Base-by-base conservation (phyloP, 2,113 vertebrate genomes). In the Embiotoca jacksoni region DNA sequence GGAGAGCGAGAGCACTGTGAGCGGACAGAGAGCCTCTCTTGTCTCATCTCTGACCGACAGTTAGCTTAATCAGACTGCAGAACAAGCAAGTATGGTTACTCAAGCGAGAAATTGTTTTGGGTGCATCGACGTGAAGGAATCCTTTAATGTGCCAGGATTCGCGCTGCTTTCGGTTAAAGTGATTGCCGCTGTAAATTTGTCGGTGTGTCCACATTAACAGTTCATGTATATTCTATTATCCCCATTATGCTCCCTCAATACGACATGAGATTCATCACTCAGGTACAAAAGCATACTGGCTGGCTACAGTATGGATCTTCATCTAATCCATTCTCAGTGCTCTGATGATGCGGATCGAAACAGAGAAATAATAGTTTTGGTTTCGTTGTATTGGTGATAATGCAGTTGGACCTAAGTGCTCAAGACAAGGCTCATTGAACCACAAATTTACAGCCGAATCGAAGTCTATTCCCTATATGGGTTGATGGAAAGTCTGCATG, bases 81-180 rank as follows among this genome's bases (percentile, higher is more conserved):
- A 84, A 91, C 76, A 86, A 91, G 82, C 75, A 80, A 80, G 76
- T 82, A 78, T 15, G 83, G 41, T 76, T 84, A 86, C 75, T 91
- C 84, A 75, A 79, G 92, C 86, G 76, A 90, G 81, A 94, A 94
- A 93, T 93, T 93, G 92, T 94, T 93, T 93, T 89, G 88, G 83
- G 83, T 75, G 67, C 86, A 76, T 87, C 56, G 33, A 63, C 50
- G 82, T 63, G 69, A 83, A 88, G 87, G 73, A 90, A 81, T 83
- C 75, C 15, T 93, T 94, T 85, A 77, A 88, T 59, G 75, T 70
- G 73, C 68, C 79, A 80, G 77, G 75, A 80, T 79, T 85, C 71
- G 59, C 23, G 62, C 71, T 77, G 78, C 60, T 79, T 81, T 82
- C 23, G 2, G 23, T 83, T 83, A 80, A 89, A 91, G 88, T 82